Evolutionary conservation across 1,140 invertebrate species (phyloP).

Genomic region (Heliconius nattereri): DNA sequence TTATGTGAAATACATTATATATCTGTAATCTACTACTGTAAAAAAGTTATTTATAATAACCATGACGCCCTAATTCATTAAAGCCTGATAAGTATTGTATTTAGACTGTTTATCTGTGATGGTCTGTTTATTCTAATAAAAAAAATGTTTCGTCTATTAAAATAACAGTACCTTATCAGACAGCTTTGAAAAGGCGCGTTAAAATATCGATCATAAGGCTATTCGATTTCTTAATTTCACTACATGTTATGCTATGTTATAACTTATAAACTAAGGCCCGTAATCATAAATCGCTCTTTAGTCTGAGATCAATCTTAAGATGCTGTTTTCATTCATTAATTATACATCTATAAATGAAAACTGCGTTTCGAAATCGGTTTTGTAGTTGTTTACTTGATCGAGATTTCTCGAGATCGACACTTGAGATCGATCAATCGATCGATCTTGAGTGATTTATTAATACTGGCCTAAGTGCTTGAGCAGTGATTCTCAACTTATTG

Average conservation of each 20-base stretch:
- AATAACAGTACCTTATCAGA: background rate
- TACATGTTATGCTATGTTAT: background rate
- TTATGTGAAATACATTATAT: background rate
- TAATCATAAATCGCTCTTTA: too few species aligned
- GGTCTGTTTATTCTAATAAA: background rate
- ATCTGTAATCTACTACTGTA: background rate
- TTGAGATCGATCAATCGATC: too few species aligned
- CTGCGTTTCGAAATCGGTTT: too few species aligned
- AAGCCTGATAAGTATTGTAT: background rate
- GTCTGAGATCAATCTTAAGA: too few species aligned
- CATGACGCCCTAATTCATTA: background rate
- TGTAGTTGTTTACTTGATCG: too few species aligned
- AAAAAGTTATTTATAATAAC: background rate
- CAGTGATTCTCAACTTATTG: too few species aligned
- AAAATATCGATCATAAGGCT: background rate
- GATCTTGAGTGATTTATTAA: too few species aligned
- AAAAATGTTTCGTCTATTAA: background rate
- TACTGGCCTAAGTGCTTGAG: too few species aligned
- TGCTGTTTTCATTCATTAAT: too few species aligned
- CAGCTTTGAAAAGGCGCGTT: background rate
- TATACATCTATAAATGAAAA: too few species aligned
- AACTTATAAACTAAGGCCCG: too few species aligned
- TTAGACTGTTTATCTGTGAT: background rate
- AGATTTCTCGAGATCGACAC: too few species aligned
- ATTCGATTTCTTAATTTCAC: background rate